Percentiles rank a stretch among this genome's conserved stretches.
Evolutionary conservation across 2,113 vertebrate species (phyloP).

Genomic region (Laterallus jamaicensis): DNA sequence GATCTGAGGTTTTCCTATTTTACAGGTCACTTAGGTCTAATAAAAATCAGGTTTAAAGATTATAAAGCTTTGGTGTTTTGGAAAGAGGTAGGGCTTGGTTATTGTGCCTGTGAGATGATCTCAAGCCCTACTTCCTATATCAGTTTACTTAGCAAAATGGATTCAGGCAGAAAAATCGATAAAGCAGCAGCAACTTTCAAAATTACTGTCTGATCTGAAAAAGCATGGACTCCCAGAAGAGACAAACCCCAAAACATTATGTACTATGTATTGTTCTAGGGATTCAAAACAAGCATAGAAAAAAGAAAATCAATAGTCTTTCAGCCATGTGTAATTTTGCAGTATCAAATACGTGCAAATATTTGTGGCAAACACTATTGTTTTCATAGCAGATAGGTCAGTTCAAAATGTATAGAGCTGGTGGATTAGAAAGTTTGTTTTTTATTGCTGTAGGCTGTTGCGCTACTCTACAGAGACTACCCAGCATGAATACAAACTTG

Average conservation of each 20-base stretch:
- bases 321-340: neutral
- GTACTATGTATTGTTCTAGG: neutral
- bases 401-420: neutral
- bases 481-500: neutral
- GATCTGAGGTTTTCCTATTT: slow-evolving; percentile 1
- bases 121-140: neutral
- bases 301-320: slow-evolving; percentile 36
- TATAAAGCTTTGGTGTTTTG: neutral
- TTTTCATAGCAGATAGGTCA: neutral
- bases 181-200: slow-evolving; percentile 32
- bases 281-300: slow-evolving; percentile 29
- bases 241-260: slow-evolving; percentile 1
- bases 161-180: slow-evolving; percentile 54
- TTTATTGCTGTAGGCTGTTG: neutral
- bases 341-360: slow-evolving; percentile 32
- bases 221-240: neutral
- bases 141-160: slow-evolving; percentile 50
- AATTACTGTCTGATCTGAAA: slow-evolving; percentile 38
- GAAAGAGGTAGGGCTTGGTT: neutral
- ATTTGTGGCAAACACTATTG: neutral
- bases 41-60: slow-evolving; percentile 26
- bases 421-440: neutral
- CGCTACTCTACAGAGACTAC: neutral
- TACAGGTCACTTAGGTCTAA: slow-evolving; percentile 30
- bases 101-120: neutral